Evolutionary conservation across 2,113 vertebrate species (phyloP), one percentile per base, ranked within the genome.

Genomic region (Cepphus grylle): DNA sequence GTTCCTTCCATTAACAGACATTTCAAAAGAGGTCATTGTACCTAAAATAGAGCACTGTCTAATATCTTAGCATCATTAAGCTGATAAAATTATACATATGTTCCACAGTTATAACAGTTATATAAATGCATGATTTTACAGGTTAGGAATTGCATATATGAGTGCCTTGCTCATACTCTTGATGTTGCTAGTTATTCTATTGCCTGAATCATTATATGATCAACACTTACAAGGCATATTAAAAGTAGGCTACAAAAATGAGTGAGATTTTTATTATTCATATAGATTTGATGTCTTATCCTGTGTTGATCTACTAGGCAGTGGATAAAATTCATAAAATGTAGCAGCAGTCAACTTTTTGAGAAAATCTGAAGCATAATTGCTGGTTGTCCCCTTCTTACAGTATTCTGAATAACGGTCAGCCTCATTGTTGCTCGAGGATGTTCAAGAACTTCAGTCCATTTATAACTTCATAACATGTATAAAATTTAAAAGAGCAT

Each of bases 41-140:
- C 82, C 62, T 49, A 73, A 96, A 97, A 86, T 89, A 97, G 80
- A 87, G 49, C 65, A 65, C 26, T 94, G 5, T 87, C 43, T 89
- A 93, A 67, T 76, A 80, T 56, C 61, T 86, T 72, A 29, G 2
- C 58, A 76, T 76, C 74, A 76, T 91, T 87, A 87, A 66, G 34
- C 14, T 81, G 83, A 90, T 95, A 91, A 91, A 95, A 90, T 91
- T 85, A 88, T 81, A 94, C 61, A 29, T 72, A 62, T 70, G 55
- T 49, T 89, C 77, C 47, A 42, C 20, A 62, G 65, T 19, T 21
- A 38, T 91, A 86, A 65, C 23, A 77, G 86, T 93, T 94, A 81
- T 3, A 93, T 92, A 97, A 91, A 89, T 34, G 45, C 45, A 21
- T 67, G 19, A 20, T 77, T 88, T 85, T 87, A 66, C 18, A 78